phyloP scores from a whole-genome alignment of 2,888 invertebrate genomes.

The Parnassius smintheus region DNA sequence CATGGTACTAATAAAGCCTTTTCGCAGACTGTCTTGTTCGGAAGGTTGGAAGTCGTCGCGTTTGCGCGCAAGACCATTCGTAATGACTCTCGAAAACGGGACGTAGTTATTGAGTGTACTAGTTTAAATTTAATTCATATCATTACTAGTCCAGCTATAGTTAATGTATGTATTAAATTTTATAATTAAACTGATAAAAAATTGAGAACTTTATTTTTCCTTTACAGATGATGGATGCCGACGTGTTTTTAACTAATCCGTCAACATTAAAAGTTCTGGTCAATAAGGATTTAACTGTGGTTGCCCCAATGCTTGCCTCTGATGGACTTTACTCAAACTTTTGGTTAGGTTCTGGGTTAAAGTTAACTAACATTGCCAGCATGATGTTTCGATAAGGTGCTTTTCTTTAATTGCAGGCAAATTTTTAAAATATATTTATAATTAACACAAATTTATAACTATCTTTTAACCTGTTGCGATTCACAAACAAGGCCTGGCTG shows the following conservation, averaged over 20 bases:
- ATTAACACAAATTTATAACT: background rate
- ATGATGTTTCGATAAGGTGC: slow-evolving; percentile 25
- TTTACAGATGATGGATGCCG: slow-evolving; percentile 90
- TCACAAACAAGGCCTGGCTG: too few relatives aligned
- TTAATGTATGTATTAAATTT: too few relatives aligned
- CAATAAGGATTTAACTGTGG: slow-evolving; percentile 82
- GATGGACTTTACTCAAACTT: slow-evolving; percentile 96
- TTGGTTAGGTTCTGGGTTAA: slow-evolving; percentile 82
- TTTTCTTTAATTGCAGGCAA: slow-evolving; percentile 13
- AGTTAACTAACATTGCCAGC: slow-evolving; percentile 18
- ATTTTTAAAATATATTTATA: slow-evolving; percentile 11
- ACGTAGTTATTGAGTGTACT: too few relatives aligned
- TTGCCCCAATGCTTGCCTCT: slow-evolving; percentile 93
- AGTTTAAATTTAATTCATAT: too few relatives aligned
- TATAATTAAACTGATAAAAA: too few relatives aligned
- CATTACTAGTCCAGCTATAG: too few relatives aligned
- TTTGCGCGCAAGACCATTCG: too few relatives aligned
- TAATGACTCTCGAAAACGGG: too few relatives aligned
- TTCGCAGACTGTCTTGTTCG: too few relatives aligned
- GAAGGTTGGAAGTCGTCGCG: too few relatives aligned
- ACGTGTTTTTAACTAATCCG: slow-evolving; percentile 88
- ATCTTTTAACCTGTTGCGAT: too few relatives aligned
- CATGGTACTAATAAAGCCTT: too few relatives aligned
- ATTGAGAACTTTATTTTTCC: background rate
- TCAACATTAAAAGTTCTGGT: slow-evolving; percentile 84